These are phyloP conservation scores for Drosophila nigritarsus DNA, from an alignment of 2,888 invertebrate genomes.

Conservation along the genomic window DNA sequence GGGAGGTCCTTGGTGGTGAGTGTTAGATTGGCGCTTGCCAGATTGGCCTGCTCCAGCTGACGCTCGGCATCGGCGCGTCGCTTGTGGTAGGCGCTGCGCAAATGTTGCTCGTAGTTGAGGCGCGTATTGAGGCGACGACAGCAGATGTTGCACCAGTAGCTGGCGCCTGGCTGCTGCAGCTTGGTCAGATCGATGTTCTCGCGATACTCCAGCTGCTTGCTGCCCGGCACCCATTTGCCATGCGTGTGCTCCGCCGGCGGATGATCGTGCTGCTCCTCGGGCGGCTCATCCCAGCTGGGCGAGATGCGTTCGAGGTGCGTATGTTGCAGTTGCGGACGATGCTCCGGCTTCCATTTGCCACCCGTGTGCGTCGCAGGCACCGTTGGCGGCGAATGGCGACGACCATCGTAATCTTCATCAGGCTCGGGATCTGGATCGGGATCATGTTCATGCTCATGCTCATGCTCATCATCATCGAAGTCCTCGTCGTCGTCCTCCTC, in stretches of 20 bases:
- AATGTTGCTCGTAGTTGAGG: constrained; percentile 91
- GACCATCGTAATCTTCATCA: constrained; percentile 57
- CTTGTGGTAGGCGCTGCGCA: constrained; percentile 90
- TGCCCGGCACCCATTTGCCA: constrained; percentile 92
- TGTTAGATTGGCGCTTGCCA: constrained; percentile 51
- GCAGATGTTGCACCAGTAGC: constrained; percentile 93
- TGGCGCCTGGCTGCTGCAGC: constrained; percentile 50
- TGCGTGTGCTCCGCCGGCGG: constrained; percentile 90
- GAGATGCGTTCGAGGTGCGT: constrained; percentile 77
- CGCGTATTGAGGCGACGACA: constrained; percentile 91
- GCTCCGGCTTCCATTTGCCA: constrained; percentile 91
- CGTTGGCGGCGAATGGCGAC: constrained; percentile 78
- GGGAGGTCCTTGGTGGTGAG: constrained; percentile 44
- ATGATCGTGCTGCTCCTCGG: constrained; percentile 83
- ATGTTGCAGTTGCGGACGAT: constrained; percentile 81
- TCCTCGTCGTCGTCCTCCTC: constrained; percentile 86
- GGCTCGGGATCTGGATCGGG: constrained; percentile 4
- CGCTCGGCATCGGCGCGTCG: constrained; percentile 88
- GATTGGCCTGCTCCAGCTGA: constrained; percentile 88
- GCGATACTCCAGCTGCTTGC: constrained; percentile 86
- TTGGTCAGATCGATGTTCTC: constrained; percentile 83
- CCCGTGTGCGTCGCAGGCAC: constrained; percentile 88
- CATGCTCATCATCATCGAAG: constrained; percentile 68
- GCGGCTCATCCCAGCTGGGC: constrained; percentile 87
- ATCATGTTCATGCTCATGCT: constrained; percentile 47